Evolutionary conservation across 2,888 invertebrate species (phyloP).

Genomic region (Rhaphigaster nebulosa): DNA sequence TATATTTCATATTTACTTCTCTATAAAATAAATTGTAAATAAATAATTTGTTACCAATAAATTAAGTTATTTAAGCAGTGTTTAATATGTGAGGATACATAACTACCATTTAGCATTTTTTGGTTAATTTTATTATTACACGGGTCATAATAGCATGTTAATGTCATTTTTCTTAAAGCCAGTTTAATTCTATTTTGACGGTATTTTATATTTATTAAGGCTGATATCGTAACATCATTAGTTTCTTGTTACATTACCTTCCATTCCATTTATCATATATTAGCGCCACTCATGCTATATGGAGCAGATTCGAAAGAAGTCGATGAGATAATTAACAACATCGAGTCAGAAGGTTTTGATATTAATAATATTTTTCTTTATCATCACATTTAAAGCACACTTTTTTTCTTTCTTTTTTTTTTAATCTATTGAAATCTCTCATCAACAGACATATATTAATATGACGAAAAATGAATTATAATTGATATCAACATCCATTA

Average conservation of each 20-base stretch:
- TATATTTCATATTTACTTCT: background rate
- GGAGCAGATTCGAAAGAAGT: background rate
- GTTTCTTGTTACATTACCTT: conserved; percentile 27
- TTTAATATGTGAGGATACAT: background rate
- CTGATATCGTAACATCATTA: background rate
- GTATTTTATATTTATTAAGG: background rate
- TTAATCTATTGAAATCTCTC: too few species aligned
- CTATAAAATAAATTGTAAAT: background rate
- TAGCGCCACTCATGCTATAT: background rate
- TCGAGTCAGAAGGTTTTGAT: background rate
- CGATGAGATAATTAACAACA: background rate
- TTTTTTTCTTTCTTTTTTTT: background rate
- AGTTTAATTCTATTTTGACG: background rate
- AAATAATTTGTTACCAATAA: background rate
- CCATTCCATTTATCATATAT: background rate
- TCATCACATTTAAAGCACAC: background rate
- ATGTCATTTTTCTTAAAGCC: background rate
- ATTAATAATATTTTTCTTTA: background rate
- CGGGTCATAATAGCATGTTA: background rate
- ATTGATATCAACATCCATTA: too few species aligned
- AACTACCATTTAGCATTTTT: background rate
- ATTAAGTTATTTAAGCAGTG: background rate
- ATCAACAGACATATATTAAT: background rate
- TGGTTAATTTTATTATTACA: background rate
- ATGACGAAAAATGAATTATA: background rate